phyloP scores from a whole-genome alignment of 2,888 invertebrate species.

The Cryptosula pallasiana region DNA sequence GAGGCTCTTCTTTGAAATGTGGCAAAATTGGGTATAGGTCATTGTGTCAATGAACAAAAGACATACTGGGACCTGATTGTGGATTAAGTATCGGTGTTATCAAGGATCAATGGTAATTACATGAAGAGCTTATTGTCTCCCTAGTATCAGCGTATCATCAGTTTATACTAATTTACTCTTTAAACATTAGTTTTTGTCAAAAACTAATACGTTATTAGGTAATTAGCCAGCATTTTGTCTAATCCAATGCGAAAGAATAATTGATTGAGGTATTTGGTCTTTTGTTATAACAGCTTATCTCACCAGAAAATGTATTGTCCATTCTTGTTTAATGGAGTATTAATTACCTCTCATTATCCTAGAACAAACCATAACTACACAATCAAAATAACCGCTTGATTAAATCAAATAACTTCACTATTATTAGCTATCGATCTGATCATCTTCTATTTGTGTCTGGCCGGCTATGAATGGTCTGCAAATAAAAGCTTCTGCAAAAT shows the following conservation, averaged over 20 bases:
- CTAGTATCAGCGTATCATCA: not conserved
- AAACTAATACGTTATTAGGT: slow-evolving; percentile 5
- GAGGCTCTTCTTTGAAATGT: too few relatives aligned
- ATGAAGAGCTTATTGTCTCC: not conserved
- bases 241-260: slow-evolving; percentile 4
- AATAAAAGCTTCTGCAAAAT: too few relatives aligned
- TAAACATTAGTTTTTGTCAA: not conserved
- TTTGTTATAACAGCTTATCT: not conserved
- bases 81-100: not conserved
- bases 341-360: not conserved
- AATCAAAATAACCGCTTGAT: not conserved
- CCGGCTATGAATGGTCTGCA: not conserved
- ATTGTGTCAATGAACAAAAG: not conserved
- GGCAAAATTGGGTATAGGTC: not conserved
- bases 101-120: slow-evolving; percentile 10
- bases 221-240: slow-evolving; percentile 4
- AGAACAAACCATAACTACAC: not conserved
- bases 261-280: not conserved
- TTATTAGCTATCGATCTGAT: not conserved
- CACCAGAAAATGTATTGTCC: not conserved
- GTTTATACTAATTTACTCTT: not conserved
- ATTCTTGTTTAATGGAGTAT: not conserved
- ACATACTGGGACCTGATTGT: not conserved
- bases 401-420: too few relatives aligned
- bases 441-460: not conserved